Conservation (phyloP, 1,140 invertebrate species). For the Cyclargus thomasi region DNA sequence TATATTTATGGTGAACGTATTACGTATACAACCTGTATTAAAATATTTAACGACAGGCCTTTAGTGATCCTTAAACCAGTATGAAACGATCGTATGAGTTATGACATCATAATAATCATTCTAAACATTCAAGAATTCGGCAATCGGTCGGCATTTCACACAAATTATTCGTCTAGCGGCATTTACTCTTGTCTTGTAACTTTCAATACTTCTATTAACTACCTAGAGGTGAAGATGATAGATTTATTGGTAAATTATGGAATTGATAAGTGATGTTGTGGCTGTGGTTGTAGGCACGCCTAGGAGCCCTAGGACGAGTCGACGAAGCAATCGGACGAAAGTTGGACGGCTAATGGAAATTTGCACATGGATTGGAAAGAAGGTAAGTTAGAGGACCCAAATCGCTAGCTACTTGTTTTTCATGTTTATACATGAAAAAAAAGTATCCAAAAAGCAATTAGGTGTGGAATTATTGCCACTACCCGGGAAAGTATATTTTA, state of each 20-base stretch:
- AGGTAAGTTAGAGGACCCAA: too few species aligned
- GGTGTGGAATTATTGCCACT: too few species aligned
- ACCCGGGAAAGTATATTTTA: too few species aligned
- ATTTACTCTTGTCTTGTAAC: not conserved
- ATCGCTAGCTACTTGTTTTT: too few species aligned
- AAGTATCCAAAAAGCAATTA: too few species aligned
- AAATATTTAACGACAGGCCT: not conserved
- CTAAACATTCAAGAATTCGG: not conserved
- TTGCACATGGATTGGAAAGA: constrained; percentile 61
- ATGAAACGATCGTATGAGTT: not conserved
- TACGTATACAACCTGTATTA: not conserved
- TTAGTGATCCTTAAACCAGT: not conserved
- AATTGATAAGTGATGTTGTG: constrained; percentile 44
- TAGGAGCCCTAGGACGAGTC: constrained; percentile 42
- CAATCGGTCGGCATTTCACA: not conserved
- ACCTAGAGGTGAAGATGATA: constrained; percentile 30
- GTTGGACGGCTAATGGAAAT: constrained; percentile 54
- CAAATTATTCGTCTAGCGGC: not conserved
- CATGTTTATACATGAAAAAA: too few species aligned
- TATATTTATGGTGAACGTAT: too few species aligned
- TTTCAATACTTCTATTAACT: not conserved
- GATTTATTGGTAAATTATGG: constrained; percentile 27
- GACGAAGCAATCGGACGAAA: constrained; percentile 42
- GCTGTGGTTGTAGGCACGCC: constrained; percentile 55
- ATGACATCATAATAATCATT: not conserved